Base-by-base conservation (phyloP, 2,113 vertebrate genomes). In the Dascyllus trimaculatus region DNA sequence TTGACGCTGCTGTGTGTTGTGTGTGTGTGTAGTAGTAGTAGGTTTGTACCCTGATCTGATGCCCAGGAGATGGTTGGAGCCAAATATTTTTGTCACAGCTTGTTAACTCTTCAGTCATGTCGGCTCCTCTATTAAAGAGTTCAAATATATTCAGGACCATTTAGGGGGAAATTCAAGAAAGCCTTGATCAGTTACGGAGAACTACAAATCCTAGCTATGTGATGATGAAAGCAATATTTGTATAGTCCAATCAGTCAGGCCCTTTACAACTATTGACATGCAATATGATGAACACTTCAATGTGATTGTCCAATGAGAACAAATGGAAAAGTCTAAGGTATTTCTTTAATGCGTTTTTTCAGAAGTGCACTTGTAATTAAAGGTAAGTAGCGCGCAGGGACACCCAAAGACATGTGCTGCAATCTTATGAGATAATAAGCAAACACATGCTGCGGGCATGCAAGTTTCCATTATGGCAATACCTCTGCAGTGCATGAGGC, bases 341-440 rank as follows among this genome's bases (percentile, higher is more conserved):
- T 53, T 58, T 74, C 4, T 71, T 69, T 59, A 56, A 51, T 26
- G 35, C 48, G 56, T 75, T 80, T 75, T 84, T 79, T n/a, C 38
- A 21, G 57, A 73, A 70, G 51, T 66, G 45, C 49, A 78, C 69
- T 79, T 76, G 72, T 78, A 77, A 92, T 92, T 89, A 85, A 85
- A 79, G 45, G 57, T 64, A 65, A 25, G 40, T 71, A 53, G 56
- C 43, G 24, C 45, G 72, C 58, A 24, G 65, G 49, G 57, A 53
- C 58, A 64, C 18, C 48, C 54, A 66, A 75, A 76, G 70, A 45
- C 59, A 56, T 75, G 82, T 75, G 73, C 51, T 58, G 9, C 26
- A 75, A 71, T 73, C 75, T 52, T 76, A 74, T 77, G n/a, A 80
- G 74, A 80, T 68, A 54, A 80, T 84, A 85, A 87, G 35, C 80